Evolutionary conservation across 2,113 vertebrate species (phyloP), one percentile per base, ranked within the genome.

Genomic region (Cisticola juncidis): DNA sequence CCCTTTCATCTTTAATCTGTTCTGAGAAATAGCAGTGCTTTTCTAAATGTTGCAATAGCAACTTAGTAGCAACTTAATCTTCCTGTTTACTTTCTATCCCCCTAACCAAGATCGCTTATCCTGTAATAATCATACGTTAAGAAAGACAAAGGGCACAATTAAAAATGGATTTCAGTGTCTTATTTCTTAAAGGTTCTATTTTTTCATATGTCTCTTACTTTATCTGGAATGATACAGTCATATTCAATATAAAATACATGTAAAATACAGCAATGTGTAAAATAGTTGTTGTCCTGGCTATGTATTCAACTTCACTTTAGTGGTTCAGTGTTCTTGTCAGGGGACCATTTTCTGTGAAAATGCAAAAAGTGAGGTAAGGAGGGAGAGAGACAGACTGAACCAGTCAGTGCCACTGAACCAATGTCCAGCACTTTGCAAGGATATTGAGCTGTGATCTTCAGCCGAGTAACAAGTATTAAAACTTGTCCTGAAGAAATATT

Each of bases 341-440:
- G 28, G 19, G 19, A 38, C 15, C 2, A 3, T 70, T 81, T 61
- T 16, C 42, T 81, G 24, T 84, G 73, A 57, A 81, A 87, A 58
- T 47, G 58, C 4, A 60, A 25, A 56, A 70, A 71, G 5, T 1
- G 0, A 4, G 2, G 4, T 17, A 20, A 36, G 17, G 23, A 18
- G 22, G 15, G 6, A 66, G 62, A 57, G 0, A 2, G 31, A 17
- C 12, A n/a, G 40, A 33, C 9, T 35, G 24, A 56, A 35, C 12
- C 29, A 48, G 10, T 74, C 42, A 48, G 28, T 2, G 8, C 60
- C 44, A 17, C 44, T 79, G 56, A 74, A 60, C 14, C 31, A 4
- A 18, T 48, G 22, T 74, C 14, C 19, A 42, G 31, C 2, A 0
- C 22, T 69, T 54, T 40, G 12, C 5, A 9, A 33, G 26, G 7